Percentiles rank a stretch among this genome's conserved stretches.
These are phyloP conservation scores for Silurus glanis DNA, from an alignment of 2,113 vertebrate genomes.

Conservation along the genomic window DNA sequence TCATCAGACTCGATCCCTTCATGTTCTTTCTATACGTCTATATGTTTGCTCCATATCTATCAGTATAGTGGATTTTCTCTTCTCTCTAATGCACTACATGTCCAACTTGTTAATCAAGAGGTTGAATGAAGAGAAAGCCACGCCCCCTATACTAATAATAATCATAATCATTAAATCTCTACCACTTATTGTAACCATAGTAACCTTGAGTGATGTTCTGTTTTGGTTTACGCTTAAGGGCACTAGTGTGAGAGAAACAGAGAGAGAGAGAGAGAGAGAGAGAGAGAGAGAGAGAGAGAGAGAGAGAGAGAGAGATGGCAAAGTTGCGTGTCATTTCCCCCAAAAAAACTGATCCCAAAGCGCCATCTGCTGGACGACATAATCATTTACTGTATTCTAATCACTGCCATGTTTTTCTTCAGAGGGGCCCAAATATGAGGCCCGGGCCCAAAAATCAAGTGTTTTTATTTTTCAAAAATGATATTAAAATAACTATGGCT, in stretches of 20 bases:
- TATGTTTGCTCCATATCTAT: neutral
- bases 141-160: neutral
- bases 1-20: neutral
- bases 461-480: too few relatives aligned
- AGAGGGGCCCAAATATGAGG: too few relatives aligned
- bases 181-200: constrained; percentile 1
- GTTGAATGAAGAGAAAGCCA: neutral
- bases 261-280: too few relatives aligned
- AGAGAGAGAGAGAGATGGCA: too few relatives aligned
- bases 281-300: too few relatives aligned
- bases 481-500: too few relatives aligned
- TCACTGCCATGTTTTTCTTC: too few relatives aligned
- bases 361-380: too few relatives aligned
- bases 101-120: neutral
- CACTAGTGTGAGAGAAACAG: neutral
- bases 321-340: too few relatives aligned
- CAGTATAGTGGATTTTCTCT: neutral
- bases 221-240: constrained; percentile 4
- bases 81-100: neutral
- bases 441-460: too few relatives aligned
- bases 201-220: neutral
- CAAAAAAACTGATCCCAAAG: neutral
- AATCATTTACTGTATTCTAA: too few relatives aligned
- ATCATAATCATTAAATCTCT: neutral
- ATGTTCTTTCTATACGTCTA: neutral